Evolutionary conservation across 2,888 invertebrate species (phyloP).

Genomic region (Diloba caeruleocephala): DNA sequence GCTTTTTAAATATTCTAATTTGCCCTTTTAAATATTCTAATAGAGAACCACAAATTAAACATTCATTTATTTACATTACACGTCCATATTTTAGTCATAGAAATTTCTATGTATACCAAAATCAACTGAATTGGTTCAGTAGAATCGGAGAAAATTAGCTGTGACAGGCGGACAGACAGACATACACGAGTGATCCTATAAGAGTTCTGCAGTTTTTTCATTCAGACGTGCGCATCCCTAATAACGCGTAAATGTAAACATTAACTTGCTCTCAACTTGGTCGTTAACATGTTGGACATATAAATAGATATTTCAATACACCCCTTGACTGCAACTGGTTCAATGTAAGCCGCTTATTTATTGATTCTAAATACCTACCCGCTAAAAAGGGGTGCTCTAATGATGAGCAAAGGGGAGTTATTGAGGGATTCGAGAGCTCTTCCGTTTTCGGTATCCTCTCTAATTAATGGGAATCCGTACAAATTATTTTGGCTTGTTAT

Average conservation of each 20-base stretch:
- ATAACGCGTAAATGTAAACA: background rate
- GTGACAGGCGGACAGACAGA: too few species aligned
- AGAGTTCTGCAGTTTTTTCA: too few species aligned
- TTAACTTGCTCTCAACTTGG: background rate
- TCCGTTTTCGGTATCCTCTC: constrained; percentile 41
- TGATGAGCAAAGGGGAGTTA: constrained; percentile 49
- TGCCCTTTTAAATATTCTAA: too few species aligned
- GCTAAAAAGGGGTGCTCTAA: constrained; percentile 50
- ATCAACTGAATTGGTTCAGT: too few species aligned
- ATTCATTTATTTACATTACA: too few species aligned
- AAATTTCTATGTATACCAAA: too few species aligned
- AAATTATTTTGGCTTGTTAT: constrained; percentile 30
- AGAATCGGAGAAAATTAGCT: too few species aligned
- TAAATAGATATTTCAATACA: constrained; percentile 29
- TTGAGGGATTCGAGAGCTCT: constrained; percentile 41
- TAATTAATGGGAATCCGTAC: constrained; percentile 51
- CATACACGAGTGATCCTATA: too few species aligned
- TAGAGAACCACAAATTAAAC: too few species aligned
- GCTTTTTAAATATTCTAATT: too few species aligned
- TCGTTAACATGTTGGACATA: constrained; percentile 1
- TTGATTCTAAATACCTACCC: constrained; percentile 55
- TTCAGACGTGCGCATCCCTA: too few species aligned
- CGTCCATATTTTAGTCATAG: too few species aligned
- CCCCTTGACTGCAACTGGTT: constrained; percentile 43
- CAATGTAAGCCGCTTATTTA: constrained; percentile 52